Conservation (phyloP, 2,113 vertebrate species). For the Mesembrinibis cayennensis region DNA sequence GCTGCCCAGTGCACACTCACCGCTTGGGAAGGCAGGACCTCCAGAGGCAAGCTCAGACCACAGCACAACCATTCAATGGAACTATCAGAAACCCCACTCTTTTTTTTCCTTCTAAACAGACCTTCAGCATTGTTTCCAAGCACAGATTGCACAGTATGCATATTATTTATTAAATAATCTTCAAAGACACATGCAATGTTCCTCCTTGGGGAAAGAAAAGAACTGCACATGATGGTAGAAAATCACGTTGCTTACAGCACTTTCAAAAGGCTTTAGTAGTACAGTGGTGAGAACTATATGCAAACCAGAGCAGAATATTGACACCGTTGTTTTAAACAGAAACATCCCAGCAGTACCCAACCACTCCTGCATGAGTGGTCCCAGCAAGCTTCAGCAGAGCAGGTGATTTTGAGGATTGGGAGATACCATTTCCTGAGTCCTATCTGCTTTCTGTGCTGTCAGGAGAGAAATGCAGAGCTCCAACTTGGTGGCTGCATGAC, state of each 20-base stretch:
- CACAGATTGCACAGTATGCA: neutral
- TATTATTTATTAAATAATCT: neutral
- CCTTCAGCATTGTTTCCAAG: neutral
- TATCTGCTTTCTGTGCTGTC: neutral
- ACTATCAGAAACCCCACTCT: neutral
- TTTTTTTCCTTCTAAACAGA: neutral
- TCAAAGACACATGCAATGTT: neutral
- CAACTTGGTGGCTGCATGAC: neutral
- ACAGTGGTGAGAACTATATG: neutral
- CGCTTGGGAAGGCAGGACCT: neutral
- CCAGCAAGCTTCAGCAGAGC: neutral
- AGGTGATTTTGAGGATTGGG: neutral
- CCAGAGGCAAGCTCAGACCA: neutral
- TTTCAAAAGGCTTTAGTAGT: neutral
- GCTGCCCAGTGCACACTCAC: neutral
- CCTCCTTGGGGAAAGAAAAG: neutral
- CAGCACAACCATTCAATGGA: neutral
- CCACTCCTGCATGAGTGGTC: neutral
- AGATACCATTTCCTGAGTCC: rapidly evolving
- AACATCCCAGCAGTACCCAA: neutral
- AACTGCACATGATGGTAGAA: neutral
- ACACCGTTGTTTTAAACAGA: neutral
- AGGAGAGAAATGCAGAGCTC: neutral
- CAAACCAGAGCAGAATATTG: neutral
- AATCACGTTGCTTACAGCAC: neutral